Evolutionary conservation across 2,888 invertebrate species (phyloP), one percentile per base, ranked within the genome.

Genomic region (Drosophila sordidula): DNA sequence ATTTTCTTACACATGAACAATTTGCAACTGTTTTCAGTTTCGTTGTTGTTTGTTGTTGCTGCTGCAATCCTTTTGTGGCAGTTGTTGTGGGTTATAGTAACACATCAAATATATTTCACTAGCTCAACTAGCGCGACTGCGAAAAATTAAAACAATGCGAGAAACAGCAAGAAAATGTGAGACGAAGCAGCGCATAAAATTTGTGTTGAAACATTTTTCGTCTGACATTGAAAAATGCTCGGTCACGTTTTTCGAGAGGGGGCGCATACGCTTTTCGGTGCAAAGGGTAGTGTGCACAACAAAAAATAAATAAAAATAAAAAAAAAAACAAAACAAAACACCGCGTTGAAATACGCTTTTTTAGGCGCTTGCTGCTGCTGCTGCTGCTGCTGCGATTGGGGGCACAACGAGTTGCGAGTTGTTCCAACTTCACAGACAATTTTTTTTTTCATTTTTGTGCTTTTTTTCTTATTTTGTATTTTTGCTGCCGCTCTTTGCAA

Each of bases 141-240:
- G 11, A 46, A 45, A 56, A 72, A 61, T 65, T 56, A 52, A 64
- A 78, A 65, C 49, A 49, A 64, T 58, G 36, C 11, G 18, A 18
- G 14, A 36, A 22, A 14, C 3, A 22, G 14, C 22, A 46, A 41
- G 39, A 38, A 51, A 70, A 29, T 29, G 29, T 9, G 29, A 62
- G 66, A 57, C 70, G 42, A 58, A 58, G 54, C 64, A 26, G 71
- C 77, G 77, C 77, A 61, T 58, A 74, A 70, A 51, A 64, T 69
- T 70, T 70, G 77, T 64, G 70, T 59, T 75, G 73, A 52, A 75
- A 74, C 58, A 78, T 75, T 91, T 91, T 90, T 81, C 86, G 90
- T 91, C 92, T 92, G 91, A 92, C 92, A 92, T 92, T 92, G 92
- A 91, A 91, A 91, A 92, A 91, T 91, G 91, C 91, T 89, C 89